These are phyloP conservation scores for Psilopogon haemacephalus DNA, from an alignment of 2,113 vertebrate genomes.

Conservation along the genomic window DNA sequence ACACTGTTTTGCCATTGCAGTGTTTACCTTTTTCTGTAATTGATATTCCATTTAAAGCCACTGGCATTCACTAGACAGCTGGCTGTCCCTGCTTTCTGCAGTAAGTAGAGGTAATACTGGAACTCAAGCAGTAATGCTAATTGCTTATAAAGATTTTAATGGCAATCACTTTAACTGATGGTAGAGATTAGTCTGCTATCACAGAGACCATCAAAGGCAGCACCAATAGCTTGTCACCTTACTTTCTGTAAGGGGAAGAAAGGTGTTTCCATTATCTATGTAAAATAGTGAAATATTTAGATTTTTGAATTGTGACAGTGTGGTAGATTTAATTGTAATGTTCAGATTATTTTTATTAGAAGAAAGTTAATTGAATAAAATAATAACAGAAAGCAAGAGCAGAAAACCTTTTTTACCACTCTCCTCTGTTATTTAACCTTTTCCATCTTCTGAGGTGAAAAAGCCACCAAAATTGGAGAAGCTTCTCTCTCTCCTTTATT, in stretches of 20 bases:
- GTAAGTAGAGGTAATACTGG: not conserved
- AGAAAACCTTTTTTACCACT: not conserved
- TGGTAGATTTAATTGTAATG: not conserved
- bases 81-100: not conserved
- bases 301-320: not conserved
- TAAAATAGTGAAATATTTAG: not conserved
- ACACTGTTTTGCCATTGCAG: not conserved
- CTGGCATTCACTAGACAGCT: not conserved
- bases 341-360: not conserved
- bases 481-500: not conserved
- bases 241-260: constrained; percentile 1
- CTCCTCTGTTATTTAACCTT: not conserved
- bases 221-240: constrained; percentile 23
- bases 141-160: constrained; percentile 67
- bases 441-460: not conserved
- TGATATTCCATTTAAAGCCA: constrained; percentile 28
- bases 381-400: not conserved
- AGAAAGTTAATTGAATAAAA: not conserved
- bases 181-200: constrained; percentile 38
- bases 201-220: constrained; percentile 6
- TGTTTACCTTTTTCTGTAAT: constrained; percentile 8
- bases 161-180: constrained; percentile 59
- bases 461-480: not conserved
- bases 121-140: constrained; percentile 43
- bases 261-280: not conserved